These are phyloP conservation scores for Siphamia tubifer DNA, from an alignment of 2,113 vertebrate genomes.

Conservation along the genomic window DNA sequence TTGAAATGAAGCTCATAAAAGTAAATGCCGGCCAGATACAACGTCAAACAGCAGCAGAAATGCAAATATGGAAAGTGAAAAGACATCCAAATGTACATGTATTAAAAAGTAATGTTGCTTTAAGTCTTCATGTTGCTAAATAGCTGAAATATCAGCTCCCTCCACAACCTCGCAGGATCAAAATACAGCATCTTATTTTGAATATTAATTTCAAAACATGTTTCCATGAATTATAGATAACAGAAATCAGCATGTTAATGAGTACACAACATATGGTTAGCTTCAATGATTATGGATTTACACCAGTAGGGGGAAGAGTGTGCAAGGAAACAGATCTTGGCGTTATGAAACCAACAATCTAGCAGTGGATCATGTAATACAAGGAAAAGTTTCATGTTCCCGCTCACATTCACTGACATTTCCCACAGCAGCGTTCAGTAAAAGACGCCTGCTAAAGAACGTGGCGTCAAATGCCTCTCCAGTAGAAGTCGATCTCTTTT, in stretches of 20 bases:
- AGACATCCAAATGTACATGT: neutral
- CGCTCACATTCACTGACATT: constrained; percentile 41
- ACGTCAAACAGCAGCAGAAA: neutral
- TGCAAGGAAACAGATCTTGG: constrained; percentile 69
- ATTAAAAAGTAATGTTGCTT: constrained; percentile 17
- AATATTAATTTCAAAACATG: constrained; percentile 74
- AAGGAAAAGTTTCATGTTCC: constrained; percentile 40
- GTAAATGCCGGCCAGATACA: neutral
- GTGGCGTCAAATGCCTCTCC: neutral
- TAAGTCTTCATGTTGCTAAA: constrained; percentile 4
- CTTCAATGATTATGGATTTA: constrained; percentile 60
- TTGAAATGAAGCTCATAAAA: no score
- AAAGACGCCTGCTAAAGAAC: neutral
- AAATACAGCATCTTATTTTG: constrained; percentile 54
- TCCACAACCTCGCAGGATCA: neutral
- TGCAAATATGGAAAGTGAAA: neutral
- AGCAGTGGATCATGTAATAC: constrained; percentile 6
- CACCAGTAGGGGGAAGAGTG: constrained; percentile 83
- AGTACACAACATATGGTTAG: constrained; percentile 62
- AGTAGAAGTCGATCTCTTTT: neutral
- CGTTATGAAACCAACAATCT: constrained; percentile 52
- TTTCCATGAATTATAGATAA: constrained; percentile 75
- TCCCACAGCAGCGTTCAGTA: constrained; percentile 4
- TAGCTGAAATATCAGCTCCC: neutral
- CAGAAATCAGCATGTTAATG: constrained; percentile 58